Percentiles rank a stretch among this genome's conserved stretches.
Evolutionary conservation across 2,888 invertebrate genomes (phyloP).

Genomic region (Stomorhina lunata): DNA sequence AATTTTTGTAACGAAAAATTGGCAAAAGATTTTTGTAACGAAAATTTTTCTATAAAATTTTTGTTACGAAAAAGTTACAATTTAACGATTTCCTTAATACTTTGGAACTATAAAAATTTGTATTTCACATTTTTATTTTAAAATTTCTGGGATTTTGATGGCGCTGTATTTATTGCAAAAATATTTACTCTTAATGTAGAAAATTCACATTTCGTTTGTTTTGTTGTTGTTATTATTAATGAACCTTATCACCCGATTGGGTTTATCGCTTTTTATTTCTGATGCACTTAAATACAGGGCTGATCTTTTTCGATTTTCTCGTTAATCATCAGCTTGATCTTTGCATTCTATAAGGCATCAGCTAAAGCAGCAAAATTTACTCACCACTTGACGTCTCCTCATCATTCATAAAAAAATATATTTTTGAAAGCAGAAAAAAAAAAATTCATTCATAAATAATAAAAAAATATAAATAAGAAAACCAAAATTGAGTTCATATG

Average conservation of each 20-base stretch:
- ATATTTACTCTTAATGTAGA: too few species aligned
- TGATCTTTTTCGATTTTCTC: constrained; percentile 10
- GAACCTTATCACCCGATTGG: constrained; percentile 65
- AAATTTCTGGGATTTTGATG: constrained; percentile 50
- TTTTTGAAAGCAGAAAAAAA: constrained; percentile 9
- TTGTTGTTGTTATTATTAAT: constrained; percentile 52
- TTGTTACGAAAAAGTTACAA: too few species aligned
- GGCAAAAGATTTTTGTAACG: too few species aligned
- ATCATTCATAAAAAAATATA: constrained; percentile 28
- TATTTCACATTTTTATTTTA: constrained; percentile 42
- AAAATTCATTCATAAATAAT: constrained; percentile 57
- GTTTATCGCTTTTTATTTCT: constrained; percentile 53
- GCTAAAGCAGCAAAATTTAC: background rate
- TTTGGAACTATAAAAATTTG: too few species aligned
- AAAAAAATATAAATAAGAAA: constrained; percentile 4
- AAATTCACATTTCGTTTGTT: background rate
- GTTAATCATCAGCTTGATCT: constrained; percentile 44
- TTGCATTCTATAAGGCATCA: constrained; percentile 24
- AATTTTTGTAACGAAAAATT: too few species aligned
- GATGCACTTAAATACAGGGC: background rate
- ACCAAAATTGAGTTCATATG: constrained; percentile 36
- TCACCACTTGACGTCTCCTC: constrained; percentile 26
- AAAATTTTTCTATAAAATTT: too few species aligned
- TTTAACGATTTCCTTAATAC: too few species aligned
- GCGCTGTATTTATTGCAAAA: constrained; percentile 39